A percentile compares a stretch with the other conserved stretches of the same genome.
These are phyloP conservation scores for Actinemys pallida DNA, from an alignment of 2,113 vertebrate species.

Conservation along the genomic window DNA sequence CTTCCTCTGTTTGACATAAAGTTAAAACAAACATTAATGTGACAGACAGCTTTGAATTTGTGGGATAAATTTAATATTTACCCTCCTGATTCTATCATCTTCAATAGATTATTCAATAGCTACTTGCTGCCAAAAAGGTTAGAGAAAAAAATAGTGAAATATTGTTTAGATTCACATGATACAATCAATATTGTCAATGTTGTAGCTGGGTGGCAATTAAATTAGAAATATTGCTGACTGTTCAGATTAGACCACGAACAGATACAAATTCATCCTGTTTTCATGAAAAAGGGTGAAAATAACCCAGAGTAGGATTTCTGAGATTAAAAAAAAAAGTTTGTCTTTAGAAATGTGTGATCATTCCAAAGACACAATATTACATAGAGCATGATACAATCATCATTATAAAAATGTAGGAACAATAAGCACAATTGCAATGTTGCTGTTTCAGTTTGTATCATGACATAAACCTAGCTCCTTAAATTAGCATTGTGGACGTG, in stretches of 20 bases:
- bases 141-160: not conserved
- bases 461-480: not conserved
- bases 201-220: not conserved
- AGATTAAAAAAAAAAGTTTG: not conserved
- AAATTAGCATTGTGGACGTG: not conserved
- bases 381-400: not conserved
- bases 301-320: not conserved
- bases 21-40: not conserved
- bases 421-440: not conserved
- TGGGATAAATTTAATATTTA: not conserved
- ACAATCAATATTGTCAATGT: not conserved
- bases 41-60: not conserved
- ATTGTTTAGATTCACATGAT: not conserved
- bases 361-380: not conserved
- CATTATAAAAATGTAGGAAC: not conserved
- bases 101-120: not conserved
- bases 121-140: not conserved
- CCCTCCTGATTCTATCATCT: not conserved
- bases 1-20: not conserved
- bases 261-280: fast-evolving
- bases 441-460: not conserved
- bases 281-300: not conserved
- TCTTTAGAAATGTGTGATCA: not conserved
- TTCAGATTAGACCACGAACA: not conserved
- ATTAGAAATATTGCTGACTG: not conserved